These are phyloP conservation scores for Triplophysa tibetana DNA, from an alignment of 2,113 vertebrate species.

Conservation along the genomic window DNA sequence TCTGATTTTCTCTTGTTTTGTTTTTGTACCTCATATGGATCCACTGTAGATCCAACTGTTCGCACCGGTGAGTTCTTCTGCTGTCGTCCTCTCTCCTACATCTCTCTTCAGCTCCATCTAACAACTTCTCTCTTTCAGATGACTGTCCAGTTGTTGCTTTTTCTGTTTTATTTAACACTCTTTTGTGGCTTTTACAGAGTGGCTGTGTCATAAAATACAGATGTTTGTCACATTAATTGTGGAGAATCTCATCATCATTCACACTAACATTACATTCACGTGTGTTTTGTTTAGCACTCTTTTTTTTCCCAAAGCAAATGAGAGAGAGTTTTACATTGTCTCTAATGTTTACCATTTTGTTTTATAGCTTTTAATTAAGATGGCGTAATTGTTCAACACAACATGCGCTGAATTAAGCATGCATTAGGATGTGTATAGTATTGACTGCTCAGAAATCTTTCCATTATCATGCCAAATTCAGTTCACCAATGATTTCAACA, in stretches of 20 bases:
- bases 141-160: not conserved
- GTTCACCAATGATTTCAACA: too few species aligned
- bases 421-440: too few species aligned
- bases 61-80: slow-evolving; percentile 96
- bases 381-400: not conserved
- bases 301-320: too few species aligned
- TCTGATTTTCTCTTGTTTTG: slow-evolving; percentile 90
- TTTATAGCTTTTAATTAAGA: too few species aligned
- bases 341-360: too few species aligned
- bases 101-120: slow-evolving; percentile 24
- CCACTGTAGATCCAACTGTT: slow-evolving; percentile 99
- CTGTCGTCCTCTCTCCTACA: slow-evolving; percentile 71
- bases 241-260: not conserved
- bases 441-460: too few species aligned
- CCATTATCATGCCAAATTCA: too few species aligned
- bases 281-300: too few species aligned
- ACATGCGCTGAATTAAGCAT: not conserved
- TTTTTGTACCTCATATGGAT: slow-evolving; percentile 85
- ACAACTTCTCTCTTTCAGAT: not conserved
- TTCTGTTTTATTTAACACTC: not conserved
- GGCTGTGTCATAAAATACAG: too few species aligned
- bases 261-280: too few species aligned
- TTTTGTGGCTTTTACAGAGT: not conserved
- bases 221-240: not conserved
- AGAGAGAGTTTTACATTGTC: too few species aligned